A percentile compares a stretch with the other conserved stretches of the same genome.
Evolutionary conservation across 2,113 vertebrate genomes (phyloP).

Genomic region (Prolemur simus): DNA sequence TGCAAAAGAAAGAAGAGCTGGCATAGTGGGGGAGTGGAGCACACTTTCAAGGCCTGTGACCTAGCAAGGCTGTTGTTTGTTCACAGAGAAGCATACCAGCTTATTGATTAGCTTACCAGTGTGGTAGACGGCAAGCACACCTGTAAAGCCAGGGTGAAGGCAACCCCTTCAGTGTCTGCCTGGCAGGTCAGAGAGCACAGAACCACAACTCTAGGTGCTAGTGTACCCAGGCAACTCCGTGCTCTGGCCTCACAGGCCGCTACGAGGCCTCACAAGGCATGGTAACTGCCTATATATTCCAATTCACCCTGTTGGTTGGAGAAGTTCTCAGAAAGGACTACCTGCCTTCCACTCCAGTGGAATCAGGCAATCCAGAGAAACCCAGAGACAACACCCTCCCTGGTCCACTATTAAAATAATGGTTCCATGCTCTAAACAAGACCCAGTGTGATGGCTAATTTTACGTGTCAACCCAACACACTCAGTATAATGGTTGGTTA

Average conservation of each 20-base stretch:
- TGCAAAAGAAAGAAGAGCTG: background rate
- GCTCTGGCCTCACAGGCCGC: background rate
- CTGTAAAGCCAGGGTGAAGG: background rate
- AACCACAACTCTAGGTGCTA: background rate
- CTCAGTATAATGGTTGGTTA: background rate
- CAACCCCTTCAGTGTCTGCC: background rate
- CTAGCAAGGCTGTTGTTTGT: background rate
- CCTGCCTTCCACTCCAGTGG: background rate
- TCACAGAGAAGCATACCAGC: background rate
- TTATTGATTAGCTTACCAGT: background rate
- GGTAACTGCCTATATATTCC: background rate
- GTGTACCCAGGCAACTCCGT: background rate
- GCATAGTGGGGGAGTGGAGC: background rate
- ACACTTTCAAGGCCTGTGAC: background rate
- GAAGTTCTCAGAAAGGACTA: background rate
- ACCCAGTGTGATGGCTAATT: background rate
- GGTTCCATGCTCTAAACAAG: background rate
- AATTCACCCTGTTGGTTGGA: background rate
- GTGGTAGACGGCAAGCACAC: background rate
- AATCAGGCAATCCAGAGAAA: slow-evolving; percentile 39
- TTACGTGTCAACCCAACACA: background rate
- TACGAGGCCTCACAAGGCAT: background rate
- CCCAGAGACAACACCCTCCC: background rate
- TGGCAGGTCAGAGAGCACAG: background rate
- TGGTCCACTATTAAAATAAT: background rate